These are phyloP conservation scores for Drosophila paracracens DNA, from an alignment of 2,888 invertebrate genomes.

Conservation along the genomic window DNA sequence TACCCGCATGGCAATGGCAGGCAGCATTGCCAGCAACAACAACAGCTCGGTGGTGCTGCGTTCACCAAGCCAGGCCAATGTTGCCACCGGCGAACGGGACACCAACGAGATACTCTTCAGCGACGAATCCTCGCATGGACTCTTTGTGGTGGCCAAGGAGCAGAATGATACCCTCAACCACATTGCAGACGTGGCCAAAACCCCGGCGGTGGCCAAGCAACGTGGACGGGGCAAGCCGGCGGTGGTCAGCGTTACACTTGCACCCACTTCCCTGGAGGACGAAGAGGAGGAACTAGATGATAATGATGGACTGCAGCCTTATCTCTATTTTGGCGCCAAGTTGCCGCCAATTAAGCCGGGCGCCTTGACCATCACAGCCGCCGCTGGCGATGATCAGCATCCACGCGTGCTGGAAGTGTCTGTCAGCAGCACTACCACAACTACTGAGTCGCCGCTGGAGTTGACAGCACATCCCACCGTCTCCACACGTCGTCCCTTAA, in stretches of 20 bases:
- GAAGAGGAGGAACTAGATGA: slow-evolving; percentile 57
- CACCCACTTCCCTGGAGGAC: slow-evolving; percentile 53
- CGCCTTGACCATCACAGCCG: slow-evolving; percentile 84
- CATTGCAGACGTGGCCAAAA: slow-evolving; percentile 76
- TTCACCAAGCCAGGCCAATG: slow-evolving; percentile 18
- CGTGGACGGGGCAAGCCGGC: slow-evolving; percentile 68
- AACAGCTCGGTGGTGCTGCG: slow-evolving; percentile 63
- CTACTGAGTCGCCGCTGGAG: slow-evolving; percentile 40
- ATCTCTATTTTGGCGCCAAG: slow-evolving; percentile 90
- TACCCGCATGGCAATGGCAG: slow-evolving; percentile 71
- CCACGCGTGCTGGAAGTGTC: slow-evolving; percentile 87
- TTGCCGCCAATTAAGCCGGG: slow-evolving; percentile 85
- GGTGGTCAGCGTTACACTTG: slow-evolving; percentile 41
- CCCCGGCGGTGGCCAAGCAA: slow-evolving; percentile 48
- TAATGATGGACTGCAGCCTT: slow-evolving; percentile 88
- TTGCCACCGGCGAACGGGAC: slow-evolving; percentile 75
- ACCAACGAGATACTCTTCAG: slow-evolving; percentile 85
- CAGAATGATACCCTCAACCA: slow-evolving; percentile 84
- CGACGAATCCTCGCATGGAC: slow-evolving; percentile 85
- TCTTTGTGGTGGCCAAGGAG: slow-evolving; percentile 84
- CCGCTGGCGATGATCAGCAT: slow-evolving; percentile 84
- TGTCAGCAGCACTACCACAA: slow-evolving; percentile 75
- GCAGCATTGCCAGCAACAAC: slow-evolving; percentile 6
- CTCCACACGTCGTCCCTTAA: slow-evolving; percentile 68
- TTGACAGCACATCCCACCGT: slow-evolving; percentile 51